Percentiles rank a stretch among this genome's conserved stretches.
These are phyloP conservation scores for Penaeus monodon DNA, from an alignment of 2,888 invertebrate species.

Conservation along the genomic window DNA sequence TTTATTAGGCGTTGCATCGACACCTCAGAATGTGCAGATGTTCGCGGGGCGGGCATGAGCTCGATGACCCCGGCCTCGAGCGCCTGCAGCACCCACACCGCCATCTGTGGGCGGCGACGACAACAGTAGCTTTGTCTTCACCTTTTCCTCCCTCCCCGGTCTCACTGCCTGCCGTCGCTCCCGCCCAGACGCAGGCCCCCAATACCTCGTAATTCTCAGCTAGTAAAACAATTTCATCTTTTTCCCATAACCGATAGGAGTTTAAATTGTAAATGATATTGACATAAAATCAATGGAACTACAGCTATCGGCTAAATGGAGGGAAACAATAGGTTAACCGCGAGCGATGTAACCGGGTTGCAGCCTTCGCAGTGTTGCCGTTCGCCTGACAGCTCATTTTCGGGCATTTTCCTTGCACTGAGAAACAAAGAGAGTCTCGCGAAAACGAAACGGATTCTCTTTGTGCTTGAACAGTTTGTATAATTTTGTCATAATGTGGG, in stretches of 20 bases:
- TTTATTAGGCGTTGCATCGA: no score
- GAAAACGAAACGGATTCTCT: not conserved
- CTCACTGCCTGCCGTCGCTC: not conserved
- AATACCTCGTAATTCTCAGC: no score
- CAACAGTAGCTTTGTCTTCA: conserved; percentile 28
- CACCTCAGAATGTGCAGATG: conserved; percentile 1
- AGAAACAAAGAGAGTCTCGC: not conserved
- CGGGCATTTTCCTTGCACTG: no score
- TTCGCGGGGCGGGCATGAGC: conserved; percentile 24
- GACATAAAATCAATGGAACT: no score
- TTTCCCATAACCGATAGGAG: conserved; percentile 10
- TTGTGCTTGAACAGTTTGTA: not conserved
- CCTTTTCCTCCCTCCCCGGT: conserved; percentile 4
- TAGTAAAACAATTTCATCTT: conserved; percentile 19
- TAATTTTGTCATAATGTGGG: not conserved
- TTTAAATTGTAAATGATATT: no score
- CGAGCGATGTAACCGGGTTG: no score
- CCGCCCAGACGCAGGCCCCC: not conserved
- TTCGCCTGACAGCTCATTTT: no score
- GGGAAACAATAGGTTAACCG: no score
- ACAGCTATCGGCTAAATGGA: no score
- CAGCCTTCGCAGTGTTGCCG: no score
- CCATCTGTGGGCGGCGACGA: conserved; percentile 23
- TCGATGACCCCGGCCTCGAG: conserved; percentile 2
- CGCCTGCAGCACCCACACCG: conserved; percentile 1